Base-by-base conservation (phyloP, 2,113 vertebrate genomes). In the Bolborhynchus lineola region DNA sequence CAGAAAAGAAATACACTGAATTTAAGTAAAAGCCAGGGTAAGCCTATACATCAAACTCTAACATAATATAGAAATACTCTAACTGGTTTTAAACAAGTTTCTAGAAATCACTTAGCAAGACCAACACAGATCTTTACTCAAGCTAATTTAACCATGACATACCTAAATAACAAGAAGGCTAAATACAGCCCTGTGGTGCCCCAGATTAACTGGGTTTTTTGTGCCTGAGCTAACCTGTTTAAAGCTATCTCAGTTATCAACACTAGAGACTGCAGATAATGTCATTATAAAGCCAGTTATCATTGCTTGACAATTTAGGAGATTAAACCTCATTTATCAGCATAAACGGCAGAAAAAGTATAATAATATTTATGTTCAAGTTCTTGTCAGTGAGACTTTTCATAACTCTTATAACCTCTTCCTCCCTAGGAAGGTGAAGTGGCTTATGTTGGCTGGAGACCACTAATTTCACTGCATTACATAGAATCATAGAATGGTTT, bases 171-270 rank as follows among this genome's bases (percentile, higher is more conserved):
- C 7, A 59, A 68, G 57, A 41, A 90, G 14, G 60, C 50, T 95
- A 92, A 95, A 84, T 52, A 90, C 50, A 86, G 76, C 68, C 49
- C 10, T 78, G 49, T 57, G 68, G 72, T 93, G 95, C 49, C 90
- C 92, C 63, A 90, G 76, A 90, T 80, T 49, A n/a, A 28, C 41
- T 80, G n/a, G 4, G 3, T 1, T 52, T 82, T 92, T 64, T 60
- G 62, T 80, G 74, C 42, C 64, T 81, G 59, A 81, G 46, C 71
- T 71, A 91, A 75, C 76, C 91, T 91, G 64, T 81, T 93, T 55
- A 93, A 90, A 93, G 41, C 19, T 71, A 75, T 50, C 68, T 64
- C 72, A 64, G 18, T 81, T 92, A 83, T 4, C 60, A 91, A 64
- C 25, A 46, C 20, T 21, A 41, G 47, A 86, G 31, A 37, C 55